These are phyloP conservation scores for Salpingus planirostris DNA, from an alignment of 2,888 invertebrate genomes.

Conservation along the genomic window DNA sequence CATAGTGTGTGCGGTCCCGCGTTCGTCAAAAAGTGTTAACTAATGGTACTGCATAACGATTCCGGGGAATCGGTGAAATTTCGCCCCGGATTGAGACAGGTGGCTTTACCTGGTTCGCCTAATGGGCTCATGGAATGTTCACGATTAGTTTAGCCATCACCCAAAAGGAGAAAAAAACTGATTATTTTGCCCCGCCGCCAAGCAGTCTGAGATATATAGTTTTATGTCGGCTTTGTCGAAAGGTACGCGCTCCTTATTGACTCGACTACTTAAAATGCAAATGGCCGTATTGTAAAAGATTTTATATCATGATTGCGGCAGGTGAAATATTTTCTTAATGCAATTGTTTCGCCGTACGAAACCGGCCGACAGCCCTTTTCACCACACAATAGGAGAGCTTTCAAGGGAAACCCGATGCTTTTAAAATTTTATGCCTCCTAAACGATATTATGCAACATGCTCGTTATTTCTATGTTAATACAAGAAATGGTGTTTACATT, in stretches of 20 bases:
- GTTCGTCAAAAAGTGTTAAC: no score
- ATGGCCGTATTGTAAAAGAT: slow-evolving; percentile 17
- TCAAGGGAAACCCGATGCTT: no score
- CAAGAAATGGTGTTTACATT: no score
- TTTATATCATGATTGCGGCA: slow-evolving; percentile 13
- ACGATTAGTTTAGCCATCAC: slow-evolving; percentile 11
- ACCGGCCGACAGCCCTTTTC: no score
- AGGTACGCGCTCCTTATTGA: slow-evolving; percentile 15
- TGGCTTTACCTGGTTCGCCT: slow-evolving; percentile 16
- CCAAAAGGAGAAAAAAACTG: slow-evolving; percentile 6
- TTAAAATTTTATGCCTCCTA: no score
- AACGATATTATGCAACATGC: no score
- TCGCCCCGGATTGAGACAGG: slow-evolving; percentile 11
- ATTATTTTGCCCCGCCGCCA: slow-evolving; percentile 17
- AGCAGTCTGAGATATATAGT: slow-evolving; percentile 17
- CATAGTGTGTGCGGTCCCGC: no score
- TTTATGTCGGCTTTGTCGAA: slow-evolving; percentile 17
- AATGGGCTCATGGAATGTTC: slow-evolving; percentile 16
- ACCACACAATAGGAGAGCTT: no score
- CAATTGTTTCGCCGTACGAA: no score
- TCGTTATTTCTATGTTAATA: no score
- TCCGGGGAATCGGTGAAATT: slow-evolving; percentile 11
- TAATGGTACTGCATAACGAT: no score
- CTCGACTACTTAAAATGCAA: slow-evolving; percentile 17
- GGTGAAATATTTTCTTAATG: slow-evolving; percentile 16